Evolutionary conservation across 2,888 invertebrate genomes (phyloP), one percentile per base, ranked within the genome.

Genomic region (Pristionchus fissidentatus): DNA sequence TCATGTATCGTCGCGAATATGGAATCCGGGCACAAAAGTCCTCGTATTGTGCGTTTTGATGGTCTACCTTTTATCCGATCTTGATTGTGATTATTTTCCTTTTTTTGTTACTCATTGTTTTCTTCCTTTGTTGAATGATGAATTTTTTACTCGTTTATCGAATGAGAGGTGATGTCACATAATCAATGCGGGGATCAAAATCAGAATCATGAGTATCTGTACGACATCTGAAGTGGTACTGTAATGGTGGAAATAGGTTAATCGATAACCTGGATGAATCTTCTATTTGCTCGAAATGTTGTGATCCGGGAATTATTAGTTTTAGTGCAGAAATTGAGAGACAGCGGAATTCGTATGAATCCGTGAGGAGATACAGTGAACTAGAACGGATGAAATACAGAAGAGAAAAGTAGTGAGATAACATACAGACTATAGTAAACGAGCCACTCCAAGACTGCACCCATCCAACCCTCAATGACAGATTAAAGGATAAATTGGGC

Each of bases 271-370:
- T 78, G 0, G 78, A 52, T 70, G 7, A 19, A 29, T 55, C 35
- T 55, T 49, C 52, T 13, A 78, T 15, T 22, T 81, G 26, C 29
- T 60, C 62, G 46, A 43, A 81, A 43, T 43, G 43, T 29, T 60
- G 43, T n/a, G 81, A 81, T 57, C 81, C 81, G 8, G 81, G 81
- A 15, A 81, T 81, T 41, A 81, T 81, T 10, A 81, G 62, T 46
- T 81, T 81, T 19, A 81, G 81, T 22, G 81, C 60, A 0, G 60
- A 60, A 8, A 81, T 81, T 3, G 60, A 62, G 10, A 81, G 62
- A 29, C 41, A 81, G 15, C 81, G 81, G 62, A 81, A 81, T 43
- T 81, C 81, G 32, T 81, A 81, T 7, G 81, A 81, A 46, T 81
- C 81, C n/a, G 81, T 81, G 5, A 81, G 81, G 46, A 81, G 81